Percentiles rank a stretch among this genome's conserved stretches.
These are phyloP conservation scores for Diorhabda carinulata DNA, from an alignment of 1,140 invertebrate species.

Conservation along the genomic window DNA sequence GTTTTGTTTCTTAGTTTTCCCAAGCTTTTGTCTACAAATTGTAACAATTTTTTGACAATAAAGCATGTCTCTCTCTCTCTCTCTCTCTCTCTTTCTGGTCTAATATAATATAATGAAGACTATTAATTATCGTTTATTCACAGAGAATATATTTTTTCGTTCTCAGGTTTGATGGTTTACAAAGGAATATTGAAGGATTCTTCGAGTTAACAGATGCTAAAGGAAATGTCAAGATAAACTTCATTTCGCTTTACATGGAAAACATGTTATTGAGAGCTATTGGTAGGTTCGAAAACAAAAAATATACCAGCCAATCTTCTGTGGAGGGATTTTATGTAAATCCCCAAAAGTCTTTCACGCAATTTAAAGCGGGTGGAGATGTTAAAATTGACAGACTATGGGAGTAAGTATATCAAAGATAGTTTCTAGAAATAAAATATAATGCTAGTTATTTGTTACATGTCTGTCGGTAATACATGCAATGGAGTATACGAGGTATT, in stretches of 20 bases:
- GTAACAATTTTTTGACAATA: too few species aligned
- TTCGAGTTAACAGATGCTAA: conserved; percentile 30
- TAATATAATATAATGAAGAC: too few species aligned
- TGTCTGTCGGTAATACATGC: too few species aligned
- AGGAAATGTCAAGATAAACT: conserved; percentile 36
- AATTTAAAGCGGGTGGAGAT: conserved; percentile 53
- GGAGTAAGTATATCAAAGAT: conserved; percentile 43
- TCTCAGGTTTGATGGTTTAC: conserved; percentile 12
- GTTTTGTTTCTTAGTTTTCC: too few species aligned
- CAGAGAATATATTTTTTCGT: not conserved
- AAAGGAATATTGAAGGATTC: conserved; percentile 21
- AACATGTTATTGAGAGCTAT: conserved; percentile 49
- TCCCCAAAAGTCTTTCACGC: conserved; percentile 49
- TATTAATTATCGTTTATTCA: not conserved
- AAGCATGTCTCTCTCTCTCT: too few species aligned
- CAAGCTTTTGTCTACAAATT: too few species aligned
- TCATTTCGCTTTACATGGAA: conserved; percentile 45
- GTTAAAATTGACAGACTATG: conserved; percentile 53
- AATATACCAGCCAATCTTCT: conserved; percentile 35
- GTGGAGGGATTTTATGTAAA: conserved; percentile 51
- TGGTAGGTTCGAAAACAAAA: conserved; percentile 40
- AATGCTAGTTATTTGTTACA: too few species aligned
- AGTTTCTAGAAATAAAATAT: too few species aligned
- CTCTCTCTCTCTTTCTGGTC: too few species aligned
- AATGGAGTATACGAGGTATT: too few species aligned